Conservation (phyloP, 1,140 invertebrate genomes). For the Hylaeus volcanicus region DNA sequence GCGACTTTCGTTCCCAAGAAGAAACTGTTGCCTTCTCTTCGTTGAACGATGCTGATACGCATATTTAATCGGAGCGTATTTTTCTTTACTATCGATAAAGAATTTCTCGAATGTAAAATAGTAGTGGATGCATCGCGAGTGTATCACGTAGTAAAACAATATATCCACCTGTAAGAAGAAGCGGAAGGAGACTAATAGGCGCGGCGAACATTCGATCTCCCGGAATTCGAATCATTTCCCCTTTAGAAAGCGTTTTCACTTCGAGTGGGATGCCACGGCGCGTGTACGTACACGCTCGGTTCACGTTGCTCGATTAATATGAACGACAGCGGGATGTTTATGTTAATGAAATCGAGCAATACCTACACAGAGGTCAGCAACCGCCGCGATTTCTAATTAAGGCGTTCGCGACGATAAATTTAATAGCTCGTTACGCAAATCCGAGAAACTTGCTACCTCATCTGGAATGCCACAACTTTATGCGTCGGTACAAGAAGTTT, state of each 20-base stretch:
- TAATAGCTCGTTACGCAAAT: constrained; percentile 7
- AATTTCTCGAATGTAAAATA: too few relatives aligned
- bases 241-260: constrained; percentile 75
- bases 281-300: neutral
- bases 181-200: neutral
- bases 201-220: neutral
- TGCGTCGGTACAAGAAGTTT: too few relatives aligned
- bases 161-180: neutral
- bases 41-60: neutral
- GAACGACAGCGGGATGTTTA: constrained; percentile 27
- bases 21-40: constrained; percentile 61
- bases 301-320: constrained; percentile 20
- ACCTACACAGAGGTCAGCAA: neutral
- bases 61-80: constrained; percentile 34
- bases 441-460: too few relatives aligned
- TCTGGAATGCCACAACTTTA: too few relatives aligned
- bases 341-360: constrained; percentile 54
- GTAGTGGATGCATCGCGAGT: too few relatives aligned
- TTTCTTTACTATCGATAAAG: constrained; percentile 19
- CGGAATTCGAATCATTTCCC: constrained; percentile 64
- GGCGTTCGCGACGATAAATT: neutral
- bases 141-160: too few relatives aligned
- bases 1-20: constrained; percentile 67
- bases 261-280: constrained; percentile 29
- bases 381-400: constrained; percentile 42